Evolutionary conservation across 2,888 invertebrate species (phyloP).

Genomic region (Ellobium chinense): DNA sequence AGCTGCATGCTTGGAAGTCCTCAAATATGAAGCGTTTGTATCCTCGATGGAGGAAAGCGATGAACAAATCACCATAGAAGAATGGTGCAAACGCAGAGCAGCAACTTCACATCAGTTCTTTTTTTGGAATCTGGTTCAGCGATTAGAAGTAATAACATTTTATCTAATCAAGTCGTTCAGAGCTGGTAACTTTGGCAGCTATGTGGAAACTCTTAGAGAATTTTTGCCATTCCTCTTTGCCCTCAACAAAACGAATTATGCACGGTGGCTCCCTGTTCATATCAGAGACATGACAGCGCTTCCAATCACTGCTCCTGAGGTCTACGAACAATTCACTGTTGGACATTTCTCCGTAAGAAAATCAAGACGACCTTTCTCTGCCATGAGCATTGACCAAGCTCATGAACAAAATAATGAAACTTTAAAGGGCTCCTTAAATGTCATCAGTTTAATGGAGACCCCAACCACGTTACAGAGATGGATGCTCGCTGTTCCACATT

Average conservation of each 20-base stretch:
- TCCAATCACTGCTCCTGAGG: not conserved
- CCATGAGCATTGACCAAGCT: slow-evolving; percentile 43
- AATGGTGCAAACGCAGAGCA: not conserved
- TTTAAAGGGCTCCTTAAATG: slow-evolving; percentile 44
- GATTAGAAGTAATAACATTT: not conserved
- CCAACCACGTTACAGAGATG: not conserved
- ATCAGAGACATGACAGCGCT: slow-evolving; percentile 38
- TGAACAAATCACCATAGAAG: not conserved
- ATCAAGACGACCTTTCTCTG: slow-evolving; percentile 29
- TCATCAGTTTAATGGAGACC: slow-evolving; percentile 45
- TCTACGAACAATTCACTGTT: not conserved
- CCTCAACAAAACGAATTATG: slow-evolving; percentile 39
- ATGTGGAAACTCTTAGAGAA: slow-evolving; percentile 23
- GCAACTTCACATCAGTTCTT: no score
- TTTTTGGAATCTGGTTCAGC: not conserved
- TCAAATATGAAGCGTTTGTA: slow-evolving; percentile 35
- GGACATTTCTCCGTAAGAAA: not conserved
- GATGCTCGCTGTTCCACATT: no score
- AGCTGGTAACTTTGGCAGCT: slow-evolving; percentile 1
- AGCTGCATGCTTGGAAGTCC: slow-evolving; percentile 44
- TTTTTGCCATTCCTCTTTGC: not conserved
- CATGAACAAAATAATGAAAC: slow-evolving; percentile 11
- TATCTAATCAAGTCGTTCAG: slow-evolving; percentile 14
- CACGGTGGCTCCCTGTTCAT: slow-evolving; percentile 47
- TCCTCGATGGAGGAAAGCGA: slow-evolving; percentile 1